These are phyloP conservation scores for Trichonephila clavata DNA, from an alignment of 1,140 invertebrate species.

Conservation along the genomic window DNA sequence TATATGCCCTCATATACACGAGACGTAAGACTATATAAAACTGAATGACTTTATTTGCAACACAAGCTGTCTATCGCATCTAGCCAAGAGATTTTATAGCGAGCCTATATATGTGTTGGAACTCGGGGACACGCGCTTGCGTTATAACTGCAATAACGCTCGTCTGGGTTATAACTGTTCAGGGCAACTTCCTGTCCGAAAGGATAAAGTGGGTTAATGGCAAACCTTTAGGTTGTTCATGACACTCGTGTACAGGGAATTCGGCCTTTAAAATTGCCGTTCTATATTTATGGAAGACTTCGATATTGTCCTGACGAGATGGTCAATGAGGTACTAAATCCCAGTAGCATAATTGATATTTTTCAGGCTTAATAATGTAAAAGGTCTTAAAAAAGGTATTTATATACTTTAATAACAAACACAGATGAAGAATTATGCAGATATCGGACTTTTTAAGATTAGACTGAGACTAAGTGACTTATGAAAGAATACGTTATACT, in stretches of 20 bases:
- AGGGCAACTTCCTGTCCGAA: background rate
- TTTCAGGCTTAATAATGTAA: too few species aligned
- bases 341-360: too few species aligned
- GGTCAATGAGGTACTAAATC: too few species aligned
- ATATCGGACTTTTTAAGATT: too few species aligned
- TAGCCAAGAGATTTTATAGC: background rate
- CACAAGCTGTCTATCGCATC: background rate
- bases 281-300: too few species aligned
- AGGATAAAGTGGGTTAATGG: background rate
- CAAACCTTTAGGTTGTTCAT: background rate
- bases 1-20: too few species aligned
- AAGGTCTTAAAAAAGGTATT: too few species aligned
- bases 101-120: background rate
- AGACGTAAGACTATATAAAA: background rate
- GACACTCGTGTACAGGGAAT: background rate
- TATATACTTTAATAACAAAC: too few species aligned
- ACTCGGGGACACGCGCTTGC: background rate
- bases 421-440: too few species aligned
- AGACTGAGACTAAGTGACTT: too few species aligned
- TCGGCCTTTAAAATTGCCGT: background rate
- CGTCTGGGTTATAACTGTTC: conserved; percentile 1
- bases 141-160: conserved; percentile 5
- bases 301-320: too few species aligned
- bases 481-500: too few species aligned
- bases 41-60: background rate